Evolutionary conservation across 1,140 invertebrate species (phyloP).

Genomic region (Bombus difficillimus): DNA sequence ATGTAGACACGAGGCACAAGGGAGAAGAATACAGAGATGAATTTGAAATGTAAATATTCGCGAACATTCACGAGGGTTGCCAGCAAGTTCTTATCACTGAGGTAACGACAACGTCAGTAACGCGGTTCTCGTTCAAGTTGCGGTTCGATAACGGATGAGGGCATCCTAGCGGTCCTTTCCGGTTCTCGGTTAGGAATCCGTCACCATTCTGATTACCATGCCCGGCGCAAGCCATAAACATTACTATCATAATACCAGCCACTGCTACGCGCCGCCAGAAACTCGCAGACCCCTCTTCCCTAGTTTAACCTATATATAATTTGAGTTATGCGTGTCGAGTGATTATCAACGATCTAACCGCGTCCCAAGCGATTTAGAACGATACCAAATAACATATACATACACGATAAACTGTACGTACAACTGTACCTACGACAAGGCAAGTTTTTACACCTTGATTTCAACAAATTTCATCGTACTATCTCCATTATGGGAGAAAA

Average conservation of each 20-base stretch:
- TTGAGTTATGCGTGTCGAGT: background rate
- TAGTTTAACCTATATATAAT: background rate
- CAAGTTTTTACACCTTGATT: background rate
- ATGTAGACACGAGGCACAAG: no score
- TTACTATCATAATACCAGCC: slow-evolving; percentile 26
- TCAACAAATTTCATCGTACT: no score
- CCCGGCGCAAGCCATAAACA: slow-evolving; percentile 46
- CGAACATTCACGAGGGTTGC: no score
- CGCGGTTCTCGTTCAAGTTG: slow-evolving; percentile 64
- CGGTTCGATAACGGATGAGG: slow-evolving; percentile 71
- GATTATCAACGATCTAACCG: background rate
- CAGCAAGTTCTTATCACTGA: background rate
- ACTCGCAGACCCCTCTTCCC: slow-evolving; percentile 6
- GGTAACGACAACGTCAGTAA: slow-evolving; percentile 29
- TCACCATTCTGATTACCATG: slow-evolving; percentile 57
- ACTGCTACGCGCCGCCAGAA: background rate
- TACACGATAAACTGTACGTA: no score
- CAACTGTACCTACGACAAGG: background rate
- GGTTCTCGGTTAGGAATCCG: slow-evolving; percentile 62
- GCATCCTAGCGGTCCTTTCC: slow-evolving; percentile 69
- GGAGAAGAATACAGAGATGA: no score
- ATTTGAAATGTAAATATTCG: no score
- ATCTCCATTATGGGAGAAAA: background rate
- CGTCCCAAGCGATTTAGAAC: background rate
- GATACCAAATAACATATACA: background rate